Percentiles rank a stretch among this genome's conserved stretches.
phyloP scores from a whole-genome alignment of 2,797 vertebrate species.

The Sus cebifrons region DNA sequence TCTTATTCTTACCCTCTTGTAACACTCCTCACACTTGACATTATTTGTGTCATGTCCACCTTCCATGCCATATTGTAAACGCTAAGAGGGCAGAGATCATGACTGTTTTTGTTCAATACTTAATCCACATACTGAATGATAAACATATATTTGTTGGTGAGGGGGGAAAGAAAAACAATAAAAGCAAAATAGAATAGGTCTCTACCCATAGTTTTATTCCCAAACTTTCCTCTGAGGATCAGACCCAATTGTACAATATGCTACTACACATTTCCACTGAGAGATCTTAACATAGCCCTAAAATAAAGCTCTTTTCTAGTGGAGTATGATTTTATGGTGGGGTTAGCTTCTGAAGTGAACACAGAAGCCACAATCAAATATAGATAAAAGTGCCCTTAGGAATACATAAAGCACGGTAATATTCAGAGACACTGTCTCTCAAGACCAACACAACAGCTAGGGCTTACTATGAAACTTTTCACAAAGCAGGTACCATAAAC shows the following conservation, averaged over 20 bases:
- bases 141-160: background rate
- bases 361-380: background rate
- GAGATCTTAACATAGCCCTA: background rate
- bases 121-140: background rate
- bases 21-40: background rate
- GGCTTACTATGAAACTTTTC: background rate
- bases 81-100: background rate
- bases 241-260: background rate
- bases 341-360: background rate
- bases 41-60: background rate
- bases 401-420: background rate
- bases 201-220: background rate
- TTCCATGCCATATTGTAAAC: background rate
- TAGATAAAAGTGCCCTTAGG: background rate
- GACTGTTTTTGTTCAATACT: background rate
- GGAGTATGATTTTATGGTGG: background rate
- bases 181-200: background rate
- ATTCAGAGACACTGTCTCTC: background rate
- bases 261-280: background rate
- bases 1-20: background rate
- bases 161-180: background rate
- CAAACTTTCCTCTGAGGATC: constrained; percentile 6
- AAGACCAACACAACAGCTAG: background rate
- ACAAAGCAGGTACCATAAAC: background rate
- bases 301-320: background rate